These are phyloP conservation scores for Diabrotica balteata DNA, from an alignment of 2,888 invertebrate genomes.

Conservation along the genomic window DNA sequence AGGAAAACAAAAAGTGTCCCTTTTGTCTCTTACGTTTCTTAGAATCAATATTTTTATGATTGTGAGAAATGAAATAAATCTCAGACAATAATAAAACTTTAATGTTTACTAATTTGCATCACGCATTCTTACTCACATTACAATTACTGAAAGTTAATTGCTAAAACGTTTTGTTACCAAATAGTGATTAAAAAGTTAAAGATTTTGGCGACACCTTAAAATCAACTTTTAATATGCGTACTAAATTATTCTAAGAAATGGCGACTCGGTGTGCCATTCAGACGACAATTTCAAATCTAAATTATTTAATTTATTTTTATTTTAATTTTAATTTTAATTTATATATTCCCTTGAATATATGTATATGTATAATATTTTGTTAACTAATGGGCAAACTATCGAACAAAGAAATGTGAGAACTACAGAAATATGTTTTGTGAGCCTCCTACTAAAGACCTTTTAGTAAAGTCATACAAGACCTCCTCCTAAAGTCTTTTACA, in stretches of 20 bases:
- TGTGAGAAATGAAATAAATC: constrained; percentile 54
- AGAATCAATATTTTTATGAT: constrained; percentile 49
- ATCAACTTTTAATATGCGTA: not conserved
- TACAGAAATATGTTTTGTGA: too few species aligned
- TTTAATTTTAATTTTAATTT: too few species aligned
- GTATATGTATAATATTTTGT: too few species aligned
- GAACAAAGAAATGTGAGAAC: too few species aligned
- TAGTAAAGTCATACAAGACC: too few species aligned
- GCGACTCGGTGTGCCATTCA: too few species aligned
- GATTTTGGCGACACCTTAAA: constrained; percentile 9
- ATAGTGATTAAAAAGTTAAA: constrained; percentile 20
- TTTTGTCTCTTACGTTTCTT: constrained; percentile 34
- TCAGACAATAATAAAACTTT: constrained; percentile 35
- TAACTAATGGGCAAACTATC: too few species aligned
- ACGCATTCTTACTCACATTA: constrained; percentile 57
- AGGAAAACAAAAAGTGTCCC: not conserved
- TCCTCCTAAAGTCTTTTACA: too few species aligned
- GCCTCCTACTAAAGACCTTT: too few species aligned
- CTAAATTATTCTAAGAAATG: not conserved
- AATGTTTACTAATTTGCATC: constrained; percentile 53
- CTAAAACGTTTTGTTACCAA: constrained; percentile 34
- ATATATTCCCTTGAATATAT: too few species aligned
- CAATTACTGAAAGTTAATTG: constrained; percentile 51
- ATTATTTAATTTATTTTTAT: too few species aligned
- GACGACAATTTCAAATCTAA: too few species aligned